Percentiles rank a stretch among this genome's conserved stretches.
phyloP scores from a whole-genome alignment of 2,888 invertebrate species.

The Sclerodermus sp. region DNA sequence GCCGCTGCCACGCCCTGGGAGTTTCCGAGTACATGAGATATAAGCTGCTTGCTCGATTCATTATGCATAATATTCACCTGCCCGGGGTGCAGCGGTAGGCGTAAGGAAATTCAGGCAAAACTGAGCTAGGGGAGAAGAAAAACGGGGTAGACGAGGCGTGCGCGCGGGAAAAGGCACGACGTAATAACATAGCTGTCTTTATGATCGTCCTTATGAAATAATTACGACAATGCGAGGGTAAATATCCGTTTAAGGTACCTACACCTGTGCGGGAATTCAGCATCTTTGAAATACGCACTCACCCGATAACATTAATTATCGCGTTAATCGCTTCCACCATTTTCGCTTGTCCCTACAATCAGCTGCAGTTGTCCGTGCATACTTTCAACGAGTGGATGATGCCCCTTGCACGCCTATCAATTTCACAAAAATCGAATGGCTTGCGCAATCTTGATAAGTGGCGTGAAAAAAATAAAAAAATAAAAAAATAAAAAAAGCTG shows the following conservation, averaged over 20 bases:
- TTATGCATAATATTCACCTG: constrained; percentile 44
- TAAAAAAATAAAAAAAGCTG: too few species aligned
- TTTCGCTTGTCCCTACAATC: too few species aligned
- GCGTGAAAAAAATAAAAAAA: constrained; percentile 3
- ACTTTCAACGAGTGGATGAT: too few species aligned
- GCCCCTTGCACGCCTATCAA: too few species aligned
- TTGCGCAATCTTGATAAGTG: too few species aligned
- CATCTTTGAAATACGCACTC: too few species aligned
- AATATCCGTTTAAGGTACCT: constrained; percentile 36
- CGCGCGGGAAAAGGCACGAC: constrained; percentile 4
- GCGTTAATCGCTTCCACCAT: too few species aligned
- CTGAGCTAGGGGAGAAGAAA: constrained; percentile 2
- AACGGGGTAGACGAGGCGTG: constrained; percentile 3
- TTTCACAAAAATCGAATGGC: too few species aligned
- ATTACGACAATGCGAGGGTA: constrained; percentile 38
- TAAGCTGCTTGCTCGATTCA: constrained; percentile 26
- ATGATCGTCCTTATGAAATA: constrained; percentile 34
- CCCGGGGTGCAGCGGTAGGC: constrained; percentile 10
- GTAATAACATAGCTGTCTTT: constrained; percentile 36
- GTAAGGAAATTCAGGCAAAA: constrained; percentile 7
- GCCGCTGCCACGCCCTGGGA: constrained; percentile 11
- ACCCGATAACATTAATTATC: too few species aligned
- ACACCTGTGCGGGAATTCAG: constrained; percentile 16
- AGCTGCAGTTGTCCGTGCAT: too few species aligned
- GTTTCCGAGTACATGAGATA: constrained; percentile 22